Conservation (phyloP, 2,797 vertebrate species). For the Falco cherrug region DNA sequence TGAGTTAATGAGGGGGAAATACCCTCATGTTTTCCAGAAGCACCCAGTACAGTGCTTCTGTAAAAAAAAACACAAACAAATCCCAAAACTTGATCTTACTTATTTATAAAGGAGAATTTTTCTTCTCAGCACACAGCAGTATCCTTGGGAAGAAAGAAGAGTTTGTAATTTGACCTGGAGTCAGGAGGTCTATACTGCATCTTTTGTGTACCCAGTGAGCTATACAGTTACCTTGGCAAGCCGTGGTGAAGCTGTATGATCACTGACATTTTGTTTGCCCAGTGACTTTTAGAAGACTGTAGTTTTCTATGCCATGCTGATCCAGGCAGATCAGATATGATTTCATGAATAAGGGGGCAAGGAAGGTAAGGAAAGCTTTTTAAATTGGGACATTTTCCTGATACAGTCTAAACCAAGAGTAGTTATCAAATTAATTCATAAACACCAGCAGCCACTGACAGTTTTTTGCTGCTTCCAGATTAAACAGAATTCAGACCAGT, state of each 20-base stretch:
- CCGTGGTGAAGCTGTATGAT: neutral
- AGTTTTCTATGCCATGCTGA: neutral
- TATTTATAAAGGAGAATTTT: neutral
- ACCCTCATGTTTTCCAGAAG: neutral
- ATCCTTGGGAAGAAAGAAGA: neutral
- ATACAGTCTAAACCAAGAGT: neutral
- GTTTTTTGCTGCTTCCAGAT: constrained; percentile 3
- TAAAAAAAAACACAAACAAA: neutral
- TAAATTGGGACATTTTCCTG: neutral
- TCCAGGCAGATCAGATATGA: neutral
- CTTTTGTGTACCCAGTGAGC: neutral
- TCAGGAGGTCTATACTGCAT: neutral
- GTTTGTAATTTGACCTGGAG: neutral
- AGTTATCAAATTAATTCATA: neutral
- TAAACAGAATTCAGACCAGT: constrained; percentile 22
- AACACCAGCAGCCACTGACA: neutral
- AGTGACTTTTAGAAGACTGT: neutral
- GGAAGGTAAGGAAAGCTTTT: neutral
- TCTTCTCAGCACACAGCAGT: neutral
- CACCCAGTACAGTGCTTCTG: neutral
- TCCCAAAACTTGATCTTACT: neutral
- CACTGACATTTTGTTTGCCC: neutral
- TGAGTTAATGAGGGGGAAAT: neutral
- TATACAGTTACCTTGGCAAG: accelerated
- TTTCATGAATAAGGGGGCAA: neutral